Conservation (phyloP, 2,888 invertebrate species). For the Trichopoda pennipes region DNA sequence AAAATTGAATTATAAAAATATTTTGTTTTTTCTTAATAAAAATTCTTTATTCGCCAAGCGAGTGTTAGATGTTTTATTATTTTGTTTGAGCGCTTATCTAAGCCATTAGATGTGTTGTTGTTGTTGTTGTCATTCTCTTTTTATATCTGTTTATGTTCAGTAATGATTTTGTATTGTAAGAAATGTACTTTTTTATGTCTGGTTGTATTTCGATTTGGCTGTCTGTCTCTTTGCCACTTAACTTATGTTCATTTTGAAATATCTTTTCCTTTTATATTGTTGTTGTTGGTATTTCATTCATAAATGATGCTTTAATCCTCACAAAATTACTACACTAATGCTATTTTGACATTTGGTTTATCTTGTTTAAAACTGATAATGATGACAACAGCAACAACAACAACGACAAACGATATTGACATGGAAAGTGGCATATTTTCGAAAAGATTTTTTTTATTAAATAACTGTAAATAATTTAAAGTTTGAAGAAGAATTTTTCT, state of each 20-base stretch:
- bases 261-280: slow-evolving; percentile 1
- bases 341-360: slow-evolving; percentile 61
- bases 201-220: neutral
- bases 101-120: no score
- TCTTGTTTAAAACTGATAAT: slow-evolving; percentile 55
- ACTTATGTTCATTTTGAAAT: slow-evolving; percentile 24
- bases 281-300: neutral
- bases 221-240: slow-evolving; percentile 48
- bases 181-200: neutral
- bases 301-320: slow-evolving; percentile 53
- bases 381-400: slow-evolving; percentile 51
- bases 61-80: neutral
- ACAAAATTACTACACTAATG: slow-evolving; percentile 60
- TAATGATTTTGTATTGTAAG: slow-evolving; percentile 1
- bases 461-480: no score
- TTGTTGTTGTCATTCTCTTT: neutral
- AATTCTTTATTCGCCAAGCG: neutral
- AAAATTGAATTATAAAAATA: no score
- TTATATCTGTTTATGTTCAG: neutral
- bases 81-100: no score
- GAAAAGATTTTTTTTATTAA: neutral
- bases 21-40: no score
- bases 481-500: no score
- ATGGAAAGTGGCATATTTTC: slow-evolving; percentile 6
- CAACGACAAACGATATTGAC: slow-evolving; percentile 5